Evolutionary conservation across 2,888 invertebrate species (phyloP), one percentile per base, ranked within the genome.

Genomic region (Chrysolina oricalcia): DNA sequence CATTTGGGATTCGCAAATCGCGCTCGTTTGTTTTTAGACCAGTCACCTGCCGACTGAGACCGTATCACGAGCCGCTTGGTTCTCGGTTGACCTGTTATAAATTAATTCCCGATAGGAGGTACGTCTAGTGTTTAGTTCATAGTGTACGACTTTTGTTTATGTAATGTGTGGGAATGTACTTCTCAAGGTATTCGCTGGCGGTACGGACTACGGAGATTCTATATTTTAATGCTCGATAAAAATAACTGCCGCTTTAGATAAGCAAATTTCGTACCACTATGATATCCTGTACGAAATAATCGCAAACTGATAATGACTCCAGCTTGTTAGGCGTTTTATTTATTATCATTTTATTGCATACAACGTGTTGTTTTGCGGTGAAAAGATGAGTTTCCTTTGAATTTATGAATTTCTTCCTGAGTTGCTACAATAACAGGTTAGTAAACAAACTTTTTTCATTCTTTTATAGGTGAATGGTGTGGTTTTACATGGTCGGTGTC

Each of bases 401-500:
- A 81, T 83, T 79, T 81, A 85, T 84, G 85, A 85, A 83, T 82
- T 81, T 84, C 78, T 80, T 86, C 69, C 81, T 84, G 73, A 81
- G 83, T 73, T 85, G 85, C 74, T 84, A 83, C 78, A 82, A 79
- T 70, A 76, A 77, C 80, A 87, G 86, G 86, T 87, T 82, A 85
- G 86, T 86, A 78, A 59, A 48, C 41, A 43, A 63, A 48, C 62
- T 78, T 74, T 88, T 88, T 75, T 82, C 71, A 80, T 74, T 82
- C 80, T 82, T 82, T 89, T 89, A 15, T 90, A 97, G 97, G 96
- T 97, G 81, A 99, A 99, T 89, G 98, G 98, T 11, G 93, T 95
- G 76, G 97, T 98, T 17, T 90, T 99, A 66, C 95, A 97, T 88
- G 98, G 98, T 75, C 92, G 98, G 85, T 98, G 98, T 89, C 99